Percentiles rank a stretch among this genome's conserved stretches.
phyloP scores from a whole-genome alignment of 2,888 invertebrate genomes.

The Colletes collaris region DNA sequence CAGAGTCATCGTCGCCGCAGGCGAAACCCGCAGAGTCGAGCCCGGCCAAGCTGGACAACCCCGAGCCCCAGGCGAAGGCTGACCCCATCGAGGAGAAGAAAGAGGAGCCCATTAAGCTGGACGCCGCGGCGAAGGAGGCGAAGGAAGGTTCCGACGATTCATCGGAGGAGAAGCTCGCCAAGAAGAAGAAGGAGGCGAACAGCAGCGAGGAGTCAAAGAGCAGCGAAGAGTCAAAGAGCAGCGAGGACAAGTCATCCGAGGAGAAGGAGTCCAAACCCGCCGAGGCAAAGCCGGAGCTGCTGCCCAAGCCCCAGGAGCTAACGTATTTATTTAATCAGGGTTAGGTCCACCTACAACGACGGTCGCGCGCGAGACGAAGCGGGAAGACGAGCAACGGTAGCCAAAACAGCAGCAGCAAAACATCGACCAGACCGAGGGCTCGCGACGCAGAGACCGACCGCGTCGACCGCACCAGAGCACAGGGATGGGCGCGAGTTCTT shows the following conservation, averaged over 20 bases:
- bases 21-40: conserved; percentile 55
- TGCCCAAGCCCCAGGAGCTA: conserved; percentile 64
- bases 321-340: too few relatives aligned
- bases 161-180: conserved; percentile 59
- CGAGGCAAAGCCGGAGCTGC: conserved; percentile 64
- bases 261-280: conserved; percentile 58
- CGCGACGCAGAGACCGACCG: conserved; percentile 63
- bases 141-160: conserved; percentile 68
- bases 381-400: conserved; percentile 61
- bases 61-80: conserved; percentile 58
- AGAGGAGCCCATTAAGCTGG: conserved; percentile 75
- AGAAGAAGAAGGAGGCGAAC: conserved; percentile 62
- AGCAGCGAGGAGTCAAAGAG: conserved; percentile 63
- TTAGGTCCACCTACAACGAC: not conserved
- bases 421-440: conserved; percentile 61
- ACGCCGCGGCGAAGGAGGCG: conserved; percentile 75
- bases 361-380: conserved; percentile 27
- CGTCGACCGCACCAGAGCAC: conserved; percentile 40
- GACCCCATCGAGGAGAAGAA: conserved; percentile 41
- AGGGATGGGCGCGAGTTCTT: conserved; percentile 57
- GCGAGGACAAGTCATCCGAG: conserved; percentile 65
- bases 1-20: conserved; percentile 14
- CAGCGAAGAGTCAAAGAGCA: conserved; percentile 64
- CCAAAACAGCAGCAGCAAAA: conserved; percentile 52
- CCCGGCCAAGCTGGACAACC: conserved; percentile 58